Evolutionary conservation across 2,797 vertebrate species (phyloP).

Genomic region (Spheniscus humboldti): DNA sequence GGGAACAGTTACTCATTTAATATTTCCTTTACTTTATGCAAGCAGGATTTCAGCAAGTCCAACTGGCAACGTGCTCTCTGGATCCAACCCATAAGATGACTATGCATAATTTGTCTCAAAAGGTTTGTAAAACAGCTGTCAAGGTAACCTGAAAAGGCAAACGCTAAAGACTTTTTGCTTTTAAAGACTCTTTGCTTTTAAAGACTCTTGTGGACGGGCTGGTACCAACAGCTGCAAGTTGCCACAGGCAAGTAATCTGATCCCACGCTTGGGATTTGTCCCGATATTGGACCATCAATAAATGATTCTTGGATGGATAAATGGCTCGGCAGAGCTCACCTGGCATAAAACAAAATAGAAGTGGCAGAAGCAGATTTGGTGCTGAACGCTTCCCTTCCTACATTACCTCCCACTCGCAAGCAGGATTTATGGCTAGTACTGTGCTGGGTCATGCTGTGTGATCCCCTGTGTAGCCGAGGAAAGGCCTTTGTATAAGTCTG

Average conservation of each 20-base stretch:
- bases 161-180: not conserved
- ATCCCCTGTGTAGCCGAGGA: not conserved
- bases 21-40: not conserved
- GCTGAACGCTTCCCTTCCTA: not conserved
- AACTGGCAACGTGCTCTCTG: not conserved
- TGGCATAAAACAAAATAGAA: not conserved
- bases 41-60: not conserved
- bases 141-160: not conserved
- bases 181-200: not conserved
- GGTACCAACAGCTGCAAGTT: not conserved
- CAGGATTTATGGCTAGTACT: not conserved
- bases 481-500: not conserved
- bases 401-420: not conserved
- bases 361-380: not conserved
- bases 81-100: not conserved
- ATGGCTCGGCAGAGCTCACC: not conserved
- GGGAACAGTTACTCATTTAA: not conserved
- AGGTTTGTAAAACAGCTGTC: not conserved
- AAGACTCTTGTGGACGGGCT: not conserved
- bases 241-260: not conserved
- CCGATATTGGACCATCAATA: not conserved
- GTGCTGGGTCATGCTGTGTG: rapidly evolving
- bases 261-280: not conserved
- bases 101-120: not conserved
- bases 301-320: not conserved